Evolutionary conservation across 2,888 invertebrate genomes (phyloP).

Genomic region (Hirtodrosophila histrioides): DNA sequence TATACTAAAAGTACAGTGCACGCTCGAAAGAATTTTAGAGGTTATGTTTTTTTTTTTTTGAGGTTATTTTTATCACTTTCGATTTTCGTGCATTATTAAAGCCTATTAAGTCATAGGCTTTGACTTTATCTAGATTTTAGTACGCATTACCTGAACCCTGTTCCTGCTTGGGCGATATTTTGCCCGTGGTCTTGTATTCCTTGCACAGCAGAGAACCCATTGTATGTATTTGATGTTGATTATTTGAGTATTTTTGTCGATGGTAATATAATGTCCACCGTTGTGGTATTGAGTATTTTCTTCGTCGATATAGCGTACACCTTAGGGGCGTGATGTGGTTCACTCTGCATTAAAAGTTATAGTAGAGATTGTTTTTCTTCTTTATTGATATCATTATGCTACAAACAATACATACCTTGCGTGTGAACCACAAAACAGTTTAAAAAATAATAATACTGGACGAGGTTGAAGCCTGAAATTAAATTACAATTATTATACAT

Average conservation of each 20-base stretch:
- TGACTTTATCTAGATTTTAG: no score
- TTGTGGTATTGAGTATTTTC: no score
- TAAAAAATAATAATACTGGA: constrained; percentile 23
- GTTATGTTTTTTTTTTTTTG: no score
- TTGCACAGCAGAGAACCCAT: constrained; percentile 83
- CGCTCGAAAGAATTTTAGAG: no score
- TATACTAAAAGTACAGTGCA: no score
- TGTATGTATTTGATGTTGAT: constrained; percentile 32
- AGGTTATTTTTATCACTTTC: no score
- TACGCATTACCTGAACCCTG: constrained; percentile 57
- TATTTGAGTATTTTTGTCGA: constrained; percentile 8
- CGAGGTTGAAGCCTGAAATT: constrained; percentile 39
- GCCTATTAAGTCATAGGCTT: no score
- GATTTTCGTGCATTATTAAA: no score
- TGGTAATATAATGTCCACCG: not conserved
- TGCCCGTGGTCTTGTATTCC: constrained; percentile 80
- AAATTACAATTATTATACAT: not conserved
- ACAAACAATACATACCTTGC: constrained; percentile 24
- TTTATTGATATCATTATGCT: not conserved
- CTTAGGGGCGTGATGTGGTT: no score
- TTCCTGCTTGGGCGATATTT: constrained; percentile 66
- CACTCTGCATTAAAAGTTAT: no score
- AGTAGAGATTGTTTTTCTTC: no score
- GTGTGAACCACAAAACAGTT: constrained; percentile 18
- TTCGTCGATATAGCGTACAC: no score